These are phyloP conservation scores for Sphaerodactylus townsendi DNA, from an alignment of 2,113 vertebrate species.

Conservation along the genomic window DNA sequence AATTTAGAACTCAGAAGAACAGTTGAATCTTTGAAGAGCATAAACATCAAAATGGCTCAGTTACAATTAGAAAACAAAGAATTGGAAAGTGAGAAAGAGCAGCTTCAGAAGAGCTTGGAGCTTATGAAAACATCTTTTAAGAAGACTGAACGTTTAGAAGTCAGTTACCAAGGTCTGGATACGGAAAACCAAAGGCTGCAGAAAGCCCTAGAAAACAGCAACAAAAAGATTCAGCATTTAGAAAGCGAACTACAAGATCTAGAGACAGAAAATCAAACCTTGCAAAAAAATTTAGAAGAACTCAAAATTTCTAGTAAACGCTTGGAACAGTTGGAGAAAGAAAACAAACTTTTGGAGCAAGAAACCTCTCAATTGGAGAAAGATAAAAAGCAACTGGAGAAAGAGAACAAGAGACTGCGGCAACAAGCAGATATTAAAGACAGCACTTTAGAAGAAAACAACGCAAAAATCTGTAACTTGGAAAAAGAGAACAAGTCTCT, in stretches of 20 bases:
- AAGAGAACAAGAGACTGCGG: conserved; percentile 94
- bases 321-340: conserved; percentile 93
- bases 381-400: conserved; percentile 96
- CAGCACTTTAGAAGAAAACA: conserved; percentile 90
- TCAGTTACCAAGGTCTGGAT: conserved; percentile 95
- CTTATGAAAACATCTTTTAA: conserved; percentile 93
- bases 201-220: conserved; percentile 94
- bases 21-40: conserved; percentile 85
- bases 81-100: conserved; percentile 90
- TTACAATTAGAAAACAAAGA: conserved; percentile 93
- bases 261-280: conserved; percentile 91
- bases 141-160: conserved; percentile 93
- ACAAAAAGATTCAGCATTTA: conserved; percentile 94
- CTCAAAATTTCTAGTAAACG: conserved; percentile 97
- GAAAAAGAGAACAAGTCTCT: conserved; percentile 95
- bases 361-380: conserved; percentile 94
- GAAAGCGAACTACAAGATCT: conserved; percentile 92
- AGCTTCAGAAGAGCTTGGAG: conserved; percentile 89
- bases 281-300: conserved; percentile 93
- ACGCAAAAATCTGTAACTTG: conserved; percentile 84
- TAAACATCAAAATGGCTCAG: conserved; percentile 87
- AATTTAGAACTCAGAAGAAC: conserved; percentile 90
- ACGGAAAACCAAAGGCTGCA: conserved; percentile 96
- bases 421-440: conserved; percentile 97
- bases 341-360: conserved; percentile 91